Base-by-base conservation (phyloP, 2,888 invertebrate genomes). In the Melinaea menophilus region DNA sequence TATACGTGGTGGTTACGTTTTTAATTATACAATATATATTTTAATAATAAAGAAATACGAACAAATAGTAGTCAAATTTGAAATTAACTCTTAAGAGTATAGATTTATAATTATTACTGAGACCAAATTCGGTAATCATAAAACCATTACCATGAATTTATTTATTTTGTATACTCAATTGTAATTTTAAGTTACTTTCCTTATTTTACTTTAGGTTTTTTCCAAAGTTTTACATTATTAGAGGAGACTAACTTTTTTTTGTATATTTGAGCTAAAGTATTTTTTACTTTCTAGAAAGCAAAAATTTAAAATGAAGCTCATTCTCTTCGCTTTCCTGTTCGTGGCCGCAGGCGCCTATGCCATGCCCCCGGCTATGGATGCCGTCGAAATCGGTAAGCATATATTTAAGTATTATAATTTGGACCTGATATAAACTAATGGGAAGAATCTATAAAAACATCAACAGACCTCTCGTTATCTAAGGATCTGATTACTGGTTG, bases 321-420 rank as follows among this genome's bases (percentile, higher is more conserved):
- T 78, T 46, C 68, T 64, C 1, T 33, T 79, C 57, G 69, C 69
- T 4, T 72, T 82, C 5, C 69, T 73, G 7, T 64, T 76, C 2
- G 69, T 84, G 4, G 46, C 82, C 9, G 80, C 72, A 3, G 72
- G 79, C 33, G 74, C 72, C 47, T 71, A 65, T 56, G 80, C 79
- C 11, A 5, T 71, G 11, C 74, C 73, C 47, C 63, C 12, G n/a
- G n/a, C 45, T 37, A n/a, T 12, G 34, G 3, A 45, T 46, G 31
- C 7, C n/a, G 22, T n/a, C 35, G 22, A 31, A 9, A 7, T 31
- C 31, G 51, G 51, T 51, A 48, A 12, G 48, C 5, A 5, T 13
- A 48, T 48, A 13, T n/a, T 46, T n/a, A 46, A 48, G 13, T 5
- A 48, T 7, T 48, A 4, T 48, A 13, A 3, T 13, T 13, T 47